A percentile compares a stretch with the other conserved stretches of the same genome.
These are phyloP conservation scores for Cuculus canorus DNA, from an alignment of 2,797 vertebrate genomes.

Conservation along the genomic window DNA sequence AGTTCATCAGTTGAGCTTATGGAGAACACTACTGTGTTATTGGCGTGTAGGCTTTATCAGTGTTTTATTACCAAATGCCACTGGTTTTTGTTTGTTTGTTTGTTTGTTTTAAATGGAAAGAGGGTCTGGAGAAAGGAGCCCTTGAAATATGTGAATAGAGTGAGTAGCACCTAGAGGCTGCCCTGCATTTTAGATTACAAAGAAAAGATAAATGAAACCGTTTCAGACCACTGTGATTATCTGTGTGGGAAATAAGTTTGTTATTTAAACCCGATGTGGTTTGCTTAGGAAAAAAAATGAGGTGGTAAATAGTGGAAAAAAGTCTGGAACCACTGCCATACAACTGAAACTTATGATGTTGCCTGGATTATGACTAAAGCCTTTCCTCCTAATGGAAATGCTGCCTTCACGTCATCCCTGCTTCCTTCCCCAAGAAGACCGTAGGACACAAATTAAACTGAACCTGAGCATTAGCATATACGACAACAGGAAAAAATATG, in stretches of 20 bases:
- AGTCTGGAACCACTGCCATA: background rate
- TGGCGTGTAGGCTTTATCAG: background rate
- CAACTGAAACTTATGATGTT: background rate
- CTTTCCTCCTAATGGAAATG: background rate
- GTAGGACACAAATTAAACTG: background rate
- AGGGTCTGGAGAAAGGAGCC: background rate
- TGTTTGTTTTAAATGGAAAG: background rate
- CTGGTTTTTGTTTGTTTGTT: background rate
- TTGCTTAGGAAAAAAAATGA: background rate
- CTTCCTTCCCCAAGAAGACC: background rate
- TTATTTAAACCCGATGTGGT: background rate
- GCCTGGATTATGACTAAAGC: background rate
- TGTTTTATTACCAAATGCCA: background rate
- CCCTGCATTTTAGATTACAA: background rate
- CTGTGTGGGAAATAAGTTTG: background rate
- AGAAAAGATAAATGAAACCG: background rate
- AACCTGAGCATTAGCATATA: background rate
- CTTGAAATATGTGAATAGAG: background rate
- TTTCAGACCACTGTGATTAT: background rate
- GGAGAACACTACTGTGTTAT: background rate
- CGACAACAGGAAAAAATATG: background rate
- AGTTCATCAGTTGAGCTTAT: constrained; percentile 35
- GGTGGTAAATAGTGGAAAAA: background rate
- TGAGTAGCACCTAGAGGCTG: background rate
- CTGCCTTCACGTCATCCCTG: background rate